Evolutionary conservation across 92 coral and sea anemone species (phyloP), one percentile per base, ranked within the genome.

Genomic region (Epizoanthus stellaris): DNA sequence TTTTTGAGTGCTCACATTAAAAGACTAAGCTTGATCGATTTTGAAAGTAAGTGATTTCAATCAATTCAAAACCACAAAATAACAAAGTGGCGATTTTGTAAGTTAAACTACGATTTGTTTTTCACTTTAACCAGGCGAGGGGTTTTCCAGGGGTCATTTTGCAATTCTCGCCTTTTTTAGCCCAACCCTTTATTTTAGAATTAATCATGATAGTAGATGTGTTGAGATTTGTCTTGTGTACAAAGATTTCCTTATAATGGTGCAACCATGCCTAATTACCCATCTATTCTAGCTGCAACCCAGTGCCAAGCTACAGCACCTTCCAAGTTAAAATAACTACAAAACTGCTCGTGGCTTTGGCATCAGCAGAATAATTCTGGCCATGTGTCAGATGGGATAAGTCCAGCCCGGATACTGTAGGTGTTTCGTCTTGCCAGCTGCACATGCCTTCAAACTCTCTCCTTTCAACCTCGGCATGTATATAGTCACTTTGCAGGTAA

Each of bases 281-380:
- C 81, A 76, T 76, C 81, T 4, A 76, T 80, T 23, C 73, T 9
- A 62, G 84, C 84, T 80, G 84, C 73, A 38, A 62, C 76, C 88
- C 81, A 84, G 59, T 84, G 88, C 88, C 88, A 84, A 69, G 70
- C 38, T 36, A 84, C 88, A 59, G 88, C 82, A 57, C 82, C 88
- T 65, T 84, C 88, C 49, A 60, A 66, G 67, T 84, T 84, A 64
- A 84, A 84, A 73, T 73, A 85, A 56, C 39, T 70, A 60, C 88
- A 85, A 52, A 85, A 85, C 52, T 85, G 81, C 20, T 84, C 54
- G 72, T 69, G 45, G 71, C 72, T 61, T 85, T 85, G 58, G 88
- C 88, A 74, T 73, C 62, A 66, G 43, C 39, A 49, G 88, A 85
- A 68, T 85, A 85, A 69, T 85, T 85, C 47, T 85, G 86, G 19